These are phyloP conservation scores for Boulengeromyrus knoepffleri DNA, from an alignment of 2,113 vertebrate species.

Conservation along the genomic window DNA sequence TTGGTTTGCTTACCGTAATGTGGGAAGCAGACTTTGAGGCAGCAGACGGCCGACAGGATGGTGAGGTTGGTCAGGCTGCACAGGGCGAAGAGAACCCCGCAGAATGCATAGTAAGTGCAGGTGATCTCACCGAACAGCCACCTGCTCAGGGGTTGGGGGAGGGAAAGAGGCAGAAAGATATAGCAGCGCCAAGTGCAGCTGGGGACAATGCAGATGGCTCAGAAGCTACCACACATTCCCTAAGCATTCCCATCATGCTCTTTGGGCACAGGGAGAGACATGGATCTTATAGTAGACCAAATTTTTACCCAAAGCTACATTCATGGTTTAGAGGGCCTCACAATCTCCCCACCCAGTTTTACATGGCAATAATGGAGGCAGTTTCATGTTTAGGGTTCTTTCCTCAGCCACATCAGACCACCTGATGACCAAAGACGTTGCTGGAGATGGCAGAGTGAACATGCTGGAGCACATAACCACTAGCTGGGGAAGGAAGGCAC, in stretches of 20 bases:
- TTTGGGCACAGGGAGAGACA: neutral
- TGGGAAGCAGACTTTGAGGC: slow-evolving; percentile 77
- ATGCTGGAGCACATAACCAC: neutral
- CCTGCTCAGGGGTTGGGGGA: slow-evolving; percentile 44
- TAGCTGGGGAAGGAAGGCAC: neutral
- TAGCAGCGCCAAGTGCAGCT: neutral
- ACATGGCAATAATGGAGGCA: neutral
- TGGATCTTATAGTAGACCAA: neutral
- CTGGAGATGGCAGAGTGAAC: neutral
- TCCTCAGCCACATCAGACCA: neutral
- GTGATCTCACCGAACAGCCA: slow-evolving; percentile 68
- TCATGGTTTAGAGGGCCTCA: neutral
- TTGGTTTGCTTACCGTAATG: slow-evolving; percentile 58
- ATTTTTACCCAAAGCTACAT: neutral
- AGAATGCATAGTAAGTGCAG: slow-evolving; percentile 72
- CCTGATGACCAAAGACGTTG: neutral
- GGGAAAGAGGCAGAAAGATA: neutral
- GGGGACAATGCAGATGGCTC: neutral
- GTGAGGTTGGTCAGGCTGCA: slow-evolving; percentile 76
- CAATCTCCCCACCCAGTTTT: neutral
- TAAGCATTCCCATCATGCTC: neutral
- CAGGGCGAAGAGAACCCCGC: slow-evolving; percentile 72
- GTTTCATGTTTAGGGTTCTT: neutral
- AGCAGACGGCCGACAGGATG: slow-evolving; percentile 70
- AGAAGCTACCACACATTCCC: neutral